A percentile compares a stretch with the other conserved stretches of the same genome.
These are phyloP conservation scores for Oligia strigilis DNA, from an alignment of 2,888 invertebrate genomes.

Conservation along the genomic window DNA sequence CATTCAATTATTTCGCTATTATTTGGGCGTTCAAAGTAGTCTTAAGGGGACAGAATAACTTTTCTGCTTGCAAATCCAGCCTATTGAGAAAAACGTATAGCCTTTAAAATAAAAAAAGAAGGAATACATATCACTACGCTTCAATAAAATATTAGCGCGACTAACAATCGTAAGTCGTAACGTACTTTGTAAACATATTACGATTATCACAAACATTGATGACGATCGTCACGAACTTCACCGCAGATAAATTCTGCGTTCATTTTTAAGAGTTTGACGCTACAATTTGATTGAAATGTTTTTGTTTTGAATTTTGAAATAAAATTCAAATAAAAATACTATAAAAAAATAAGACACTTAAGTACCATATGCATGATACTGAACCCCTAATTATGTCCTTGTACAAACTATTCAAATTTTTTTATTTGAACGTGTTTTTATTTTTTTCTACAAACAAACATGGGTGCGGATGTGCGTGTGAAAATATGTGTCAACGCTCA, in stretches of 20 bases:
- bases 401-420: not conserved
- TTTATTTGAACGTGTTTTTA: constrained; percentile 31
- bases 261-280: not conserved
- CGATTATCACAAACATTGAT: not conserved
- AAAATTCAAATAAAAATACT: not conserved
- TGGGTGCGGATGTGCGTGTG: constrained; percentile 78
- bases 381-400: too few species aligned
- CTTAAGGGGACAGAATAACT: not conserved
- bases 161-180: not conserved
- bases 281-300: not conserved
- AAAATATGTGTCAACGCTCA: constrained; percentile 79
- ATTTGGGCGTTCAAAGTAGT: not conserved
- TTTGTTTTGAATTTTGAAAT: too few species aligned
- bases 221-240: not conserved
- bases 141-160: not conserved
- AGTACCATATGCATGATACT: not conserved
- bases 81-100: not conserved
- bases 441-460: constrained; percentile 71
- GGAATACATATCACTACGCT: not conserved
- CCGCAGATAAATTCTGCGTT: constrained; percentile 10
- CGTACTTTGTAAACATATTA: not conserved
- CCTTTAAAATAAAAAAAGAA: not conserved
- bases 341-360: too few species aligned
- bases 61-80: not conserved
- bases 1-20: constrained; percentile 12